Conservation (phyloP, 2,888 invertebrate species). For the Macaria liturata region DNA sequence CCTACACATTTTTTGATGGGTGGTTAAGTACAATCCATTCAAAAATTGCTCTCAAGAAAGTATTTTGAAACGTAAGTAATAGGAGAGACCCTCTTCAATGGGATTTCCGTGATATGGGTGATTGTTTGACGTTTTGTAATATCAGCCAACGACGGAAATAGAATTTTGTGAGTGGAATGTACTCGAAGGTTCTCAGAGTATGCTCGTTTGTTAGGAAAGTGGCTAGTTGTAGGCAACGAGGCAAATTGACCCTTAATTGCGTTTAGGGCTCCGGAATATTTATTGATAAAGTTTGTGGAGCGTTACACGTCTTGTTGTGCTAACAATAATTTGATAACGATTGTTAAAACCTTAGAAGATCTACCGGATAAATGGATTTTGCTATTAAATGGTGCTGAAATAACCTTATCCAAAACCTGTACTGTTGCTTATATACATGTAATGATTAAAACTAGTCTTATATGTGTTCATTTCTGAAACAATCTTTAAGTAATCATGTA, state of each 20-base stretch:
- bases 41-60: constrained; percentile 38
- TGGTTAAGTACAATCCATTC: constrained; percentile 18
- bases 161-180: constrained; percentile 5
- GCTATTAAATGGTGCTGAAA: too few relatives aligned
- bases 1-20: too few relatives aligned
- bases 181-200: constrained; percentile 6
- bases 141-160: constrained; percentile 32
- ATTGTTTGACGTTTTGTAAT: constrained; percentile 50
- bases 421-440: too few relatives aligned
- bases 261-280: background rate
- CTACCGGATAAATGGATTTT: too few relatives aligned
- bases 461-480: too few relatives aligned
- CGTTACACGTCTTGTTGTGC: too few relatives aligned
- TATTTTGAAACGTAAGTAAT: constrained; percentile 27
- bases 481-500: too few relatives aligned
- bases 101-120: constrained; percentile 41
- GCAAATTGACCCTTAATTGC: constrained; percentile 1
- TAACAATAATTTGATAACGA: too few relatives aligned
- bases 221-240: constrained; percentile 2
- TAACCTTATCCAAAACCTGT: too few relatives aligned
- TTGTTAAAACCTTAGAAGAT: too few relatives aligned
- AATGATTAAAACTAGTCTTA: too few relatives aligned
- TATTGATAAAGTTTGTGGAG: too few relatives aligned
- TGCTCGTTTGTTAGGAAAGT: constrained; percentile 8
- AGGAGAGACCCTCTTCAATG: constrained; percentile 44